Percentiles rank a stretch among this genome's conserved stretches.
These are phyloP conservation scores for Anabas testudineus DNA, from an alignment of 2,797 vertebrate species.

Conservation along the genomic window DNA sequence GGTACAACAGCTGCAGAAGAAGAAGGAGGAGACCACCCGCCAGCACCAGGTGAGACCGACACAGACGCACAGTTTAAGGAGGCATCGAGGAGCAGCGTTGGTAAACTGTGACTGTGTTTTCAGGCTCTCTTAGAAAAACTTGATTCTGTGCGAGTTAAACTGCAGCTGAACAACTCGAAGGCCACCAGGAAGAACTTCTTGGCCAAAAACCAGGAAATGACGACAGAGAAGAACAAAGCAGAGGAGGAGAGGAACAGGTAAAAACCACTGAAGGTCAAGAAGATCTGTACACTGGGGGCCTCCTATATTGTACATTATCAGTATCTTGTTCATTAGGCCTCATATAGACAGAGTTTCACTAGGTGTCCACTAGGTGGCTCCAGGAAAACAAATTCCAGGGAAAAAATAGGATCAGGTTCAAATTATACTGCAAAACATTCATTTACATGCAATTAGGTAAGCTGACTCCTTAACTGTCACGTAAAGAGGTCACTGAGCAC, in stretches of 20 bases:
- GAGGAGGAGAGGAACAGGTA: slow-evolving; percentile 73
- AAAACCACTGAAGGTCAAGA: background rate
- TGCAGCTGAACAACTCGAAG: slow-evolving; percentile 80
- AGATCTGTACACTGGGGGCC: too few species aligned
- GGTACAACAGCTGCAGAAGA: slow-evolving; percentile 55
- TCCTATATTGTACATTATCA: too few species aligned
- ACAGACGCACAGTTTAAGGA: background rate
- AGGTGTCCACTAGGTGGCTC: too few species aligned
- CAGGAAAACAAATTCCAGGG: too few species aligned
- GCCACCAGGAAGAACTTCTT: slow-evolving; percentile 75
- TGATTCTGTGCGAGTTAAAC: slow-evolving; percentile 75
- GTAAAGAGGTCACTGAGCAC: too few species aligned
- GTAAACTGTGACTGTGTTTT: slow-evolving; percentile 1
- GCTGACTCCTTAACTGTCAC: too few species aligned
- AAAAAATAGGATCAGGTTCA: too few species aligned
- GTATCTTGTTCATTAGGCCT: too few species aligned
- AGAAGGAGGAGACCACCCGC: slow-evolving; percentile 50
- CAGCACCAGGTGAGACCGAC: slow-evolving; percentile 63
- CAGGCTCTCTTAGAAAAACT: slow-evolving; percentile 73
- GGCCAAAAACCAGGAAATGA: slow-evolving; percentile 75
- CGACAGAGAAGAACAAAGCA: slow-evolving; percentile 48
- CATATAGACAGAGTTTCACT: too few species aligned
- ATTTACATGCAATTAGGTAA: too few species aligned
- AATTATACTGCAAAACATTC: too few species aligned
- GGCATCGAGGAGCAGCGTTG: too few species aligned